A percentile compares a stretch with the other conserved stretches of the same genome.
Conservation (phyloP, 2,888 invertebrate genomes). For the Campoletis raptor region DNA sequence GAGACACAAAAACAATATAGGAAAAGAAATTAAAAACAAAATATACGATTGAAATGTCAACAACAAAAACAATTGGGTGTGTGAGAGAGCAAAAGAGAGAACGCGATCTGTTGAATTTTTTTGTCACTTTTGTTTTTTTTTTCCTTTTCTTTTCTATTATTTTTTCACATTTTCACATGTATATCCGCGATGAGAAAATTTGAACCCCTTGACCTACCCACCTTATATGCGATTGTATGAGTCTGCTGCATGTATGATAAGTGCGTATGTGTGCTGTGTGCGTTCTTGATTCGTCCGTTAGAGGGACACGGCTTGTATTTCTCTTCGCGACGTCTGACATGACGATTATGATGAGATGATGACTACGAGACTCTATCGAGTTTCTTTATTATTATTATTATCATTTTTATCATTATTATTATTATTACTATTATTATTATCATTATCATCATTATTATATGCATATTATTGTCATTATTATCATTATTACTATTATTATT, state of each 20-base stretch:
- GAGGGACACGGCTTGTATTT: constrained; percentile 56
- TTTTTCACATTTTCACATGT: constrained; percentile 34
- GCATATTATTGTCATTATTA: neutral
- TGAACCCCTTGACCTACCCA: constrained; percentile 52
- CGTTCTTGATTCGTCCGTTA: constrained; percentile 51
- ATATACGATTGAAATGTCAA: constrained; percentile 17
- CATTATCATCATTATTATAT: neutral
- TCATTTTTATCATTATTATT: neutral
- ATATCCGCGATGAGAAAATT: constrained; percentile 43
- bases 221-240: constrained; percentile 57
- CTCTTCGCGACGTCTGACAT: constrained; percentile 46
- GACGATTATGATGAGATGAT: constrained; percentile 42
- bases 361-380: neutral
- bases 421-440: neutral
- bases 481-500: neutral
- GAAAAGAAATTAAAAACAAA: neutral
- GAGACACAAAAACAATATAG: constrained; percentile 16
- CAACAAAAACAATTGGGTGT: neutral
- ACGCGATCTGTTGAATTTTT: constrained; percentile 61
- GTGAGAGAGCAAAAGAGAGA: constrained; percentile 34
- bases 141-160: too few species aligned
- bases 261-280: constrained; percentile 41
- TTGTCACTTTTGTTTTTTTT: constrained; percentile 41
- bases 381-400: neutral
- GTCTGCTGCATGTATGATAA: constrained; percentile 50